Percentiles rank a stretch among this genome's conserved stretches.
Evolutionary conservation across 30 jellyfish, hydroid and myxozoan genomes (phyloP).

Genomic region (Cassiopea xamachana): DNA sequence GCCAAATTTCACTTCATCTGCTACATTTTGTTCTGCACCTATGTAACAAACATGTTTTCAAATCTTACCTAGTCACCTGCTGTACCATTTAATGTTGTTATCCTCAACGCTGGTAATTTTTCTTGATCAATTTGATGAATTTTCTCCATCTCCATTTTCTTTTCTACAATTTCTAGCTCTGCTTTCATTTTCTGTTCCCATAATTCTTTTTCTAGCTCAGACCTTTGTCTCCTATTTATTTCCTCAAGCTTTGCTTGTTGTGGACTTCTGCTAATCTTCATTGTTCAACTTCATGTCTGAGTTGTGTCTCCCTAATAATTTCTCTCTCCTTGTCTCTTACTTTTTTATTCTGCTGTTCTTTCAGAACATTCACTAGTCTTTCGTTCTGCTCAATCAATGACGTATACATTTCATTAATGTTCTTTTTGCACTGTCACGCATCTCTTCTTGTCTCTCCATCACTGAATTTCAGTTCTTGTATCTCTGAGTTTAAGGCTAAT

Average conservation of each 20-base stretch:
- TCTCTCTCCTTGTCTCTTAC: conserved; percentile 62
- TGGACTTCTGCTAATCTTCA: conserved; percentile 56
- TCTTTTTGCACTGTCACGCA: conserved; percentile 54
- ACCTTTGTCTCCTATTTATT: conserved; percentile 54
- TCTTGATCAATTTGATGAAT: conserved; percentile 64
- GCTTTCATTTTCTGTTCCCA: conserved; percentile 68
- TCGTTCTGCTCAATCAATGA: conserved; percentile 62
- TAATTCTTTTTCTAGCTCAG: conserved; percentile 48
- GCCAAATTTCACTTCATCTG: conserved; percentile 61
- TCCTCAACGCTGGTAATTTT: conserved; percentile 53
- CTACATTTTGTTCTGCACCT: conserved; percentile 47
- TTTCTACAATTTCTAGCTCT: conserved; percentile 68
- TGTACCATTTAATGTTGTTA: conserved; percentile 62
- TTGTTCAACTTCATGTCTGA: conserved; percentile 55
- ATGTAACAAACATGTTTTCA: conserved; percentile 59
- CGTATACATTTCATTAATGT: conserved; percentile 56
- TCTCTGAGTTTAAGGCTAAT: conserved; percentile 31
- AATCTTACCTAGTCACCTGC: conserved; percentile 62
- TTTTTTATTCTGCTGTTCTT: conserved; percentile 48
- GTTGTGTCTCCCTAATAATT: conserved; percentile 60
- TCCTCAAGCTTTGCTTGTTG: conserved; percentile 66
- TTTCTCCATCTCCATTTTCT: conserved; percentile 58
- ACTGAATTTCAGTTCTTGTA: conserved; percentile 55
- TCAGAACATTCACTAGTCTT: conserved; percentile 46
- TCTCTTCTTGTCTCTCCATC: conserved; percentile 51